Evolutionary conservation across 2,888 invertebrate species (phyloP).

Genomic region (Caradrina clavipalpis): DNA sequence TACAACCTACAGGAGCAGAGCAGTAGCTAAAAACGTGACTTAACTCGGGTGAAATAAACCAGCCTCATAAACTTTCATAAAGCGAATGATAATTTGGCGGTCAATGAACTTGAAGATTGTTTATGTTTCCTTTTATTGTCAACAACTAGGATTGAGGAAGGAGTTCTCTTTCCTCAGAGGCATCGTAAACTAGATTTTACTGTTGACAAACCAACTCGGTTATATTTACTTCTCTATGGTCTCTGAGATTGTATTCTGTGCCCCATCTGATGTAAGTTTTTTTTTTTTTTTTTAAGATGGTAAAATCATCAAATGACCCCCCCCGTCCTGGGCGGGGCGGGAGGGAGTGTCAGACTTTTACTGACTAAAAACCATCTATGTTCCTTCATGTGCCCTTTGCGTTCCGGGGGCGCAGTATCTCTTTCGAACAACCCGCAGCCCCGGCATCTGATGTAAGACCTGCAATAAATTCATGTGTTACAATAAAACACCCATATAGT

Average conservation of each 20-base stretch:
- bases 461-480: not conserved
- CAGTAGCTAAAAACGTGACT: too few relatives aligned
- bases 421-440: too few relatives aligned
- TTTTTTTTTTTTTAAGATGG: too few relatives aligned
- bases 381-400: too few relatives aligned
- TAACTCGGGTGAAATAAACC: too few relatives aligned
- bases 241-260: not conserved
- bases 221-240: not conserved
- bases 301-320: too few relatives aligned
- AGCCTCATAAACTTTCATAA: too few relatives aligned
- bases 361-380: too few relatives aligned
- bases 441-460: not conserved
- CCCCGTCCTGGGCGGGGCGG: too few relatives aligned
- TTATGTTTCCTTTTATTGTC: conserved; percentile 35
- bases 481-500: not conserved
- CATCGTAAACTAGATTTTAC: conserved; percentile 33
- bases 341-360: too few relatives aligned
- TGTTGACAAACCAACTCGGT: not conserved
- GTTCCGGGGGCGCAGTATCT: too few relatives aligned
- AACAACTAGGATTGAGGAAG: conserved; percentile 2
- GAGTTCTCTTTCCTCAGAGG: not conserved
- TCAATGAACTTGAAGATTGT: conserved; percentile 30
- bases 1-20: too few relatives aligned
- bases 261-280: not conserved
- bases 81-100: conserved; percentile 30